Evolutionary conservation across 2,797 vertebrate species (phyloP).

Genomic region (Channallabes apus): DNA sequence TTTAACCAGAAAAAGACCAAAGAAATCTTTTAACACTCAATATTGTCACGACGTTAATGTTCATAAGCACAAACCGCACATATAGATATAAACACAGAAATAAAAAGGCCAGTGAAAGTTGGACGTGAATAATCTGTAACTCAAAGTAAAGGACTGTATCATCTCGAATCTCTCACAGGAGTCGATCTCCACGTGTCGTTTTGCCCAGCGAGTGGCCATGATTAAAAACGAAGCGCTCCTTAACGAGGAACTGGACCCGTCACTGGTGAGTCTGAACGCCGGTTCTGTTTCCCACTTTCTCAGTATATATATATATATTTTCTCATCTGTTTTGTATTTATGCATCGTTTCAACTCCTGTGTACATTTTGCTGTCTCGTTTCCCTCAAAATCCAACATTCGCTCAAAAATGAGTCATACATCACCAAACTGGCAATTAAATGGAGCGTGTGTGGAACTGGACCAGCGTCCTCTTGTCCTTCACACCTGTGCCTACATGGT

Average conservation of each 20-base stretch:
- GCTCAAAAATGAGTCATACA: not conserved
- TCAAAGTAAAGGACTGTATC: not conserved
- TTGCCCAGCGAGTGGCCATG: conserved; percentile 91
- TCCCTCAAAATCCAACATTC: not conserved
- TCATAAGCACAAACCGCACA: not conserved
- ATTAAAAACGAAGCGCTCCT: conserved; percentile 93
- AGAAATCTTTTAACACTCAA: no score
- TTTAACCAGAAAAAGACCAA: no score
- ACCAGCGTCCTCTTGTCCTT: not conserved
- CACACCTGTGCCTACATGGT: conserved; percentile 31
- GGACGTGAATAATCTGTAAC: not conserved
- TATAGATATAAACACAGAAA: no score
- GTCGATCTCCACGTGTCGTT: conserved; percentile 94
- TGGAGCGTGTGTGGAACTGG: not conserved
- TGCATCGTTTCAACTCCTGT: not conserved
- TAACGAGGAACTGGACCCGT: conserved; percentile 93
- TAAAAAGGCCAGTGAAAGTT: not conserved
- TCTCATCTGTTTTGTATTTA: not conserved
- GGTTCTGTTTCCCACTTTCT: not conserved
- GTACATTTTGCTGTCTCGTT: not conserved
- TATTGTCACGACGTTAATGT: no score
- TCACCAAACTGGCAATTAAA: not conserved
- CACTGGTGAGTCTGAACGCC: conserved; percentile 78
- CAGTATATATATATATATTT: not conserved
- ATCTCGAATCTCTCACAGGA: conserved; percentile 73